Evolutionary conservation across 2,113 vertebrate genomes (phyloP).

Genomic region (Prunella fulvescens): DNA sequence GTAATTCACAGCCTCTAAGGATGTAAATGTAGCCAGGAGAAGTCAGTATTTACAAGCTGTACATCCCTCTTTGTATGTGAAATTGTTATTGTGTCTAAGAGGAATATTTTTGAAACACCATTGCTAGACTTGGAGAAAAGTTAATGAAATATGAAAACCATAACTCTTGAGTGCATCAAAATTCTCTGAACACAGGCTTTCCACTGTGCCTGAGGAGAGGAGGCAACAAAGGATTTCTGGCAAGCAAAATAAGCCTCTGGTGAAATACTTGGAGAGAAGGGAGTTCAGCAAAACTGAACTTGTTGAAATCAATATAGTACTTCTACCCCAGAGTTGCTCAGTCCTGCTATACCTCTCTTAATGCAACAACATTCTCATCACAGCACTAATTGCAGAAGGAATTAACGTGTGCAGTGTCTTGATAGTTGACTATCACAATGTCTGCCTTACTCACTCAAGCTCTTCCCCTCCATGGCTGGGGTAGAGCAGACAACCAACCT

Average conservation of each 20-base stretch:
- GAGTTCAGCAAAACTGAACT: neutral
- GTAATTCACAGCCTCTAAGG: neutral
- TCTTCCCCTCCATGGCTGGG: neutral
- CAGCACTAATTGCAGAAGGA: neutral
- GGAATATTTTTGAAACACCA: neutral
- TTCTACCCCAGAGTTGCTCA: neutral
- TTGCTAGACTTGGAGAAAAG: neutral
- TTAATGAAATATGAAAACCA: rapidly evolving
- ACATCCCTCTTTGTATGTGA: neutral
- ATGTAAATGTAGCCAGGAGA: neutral
- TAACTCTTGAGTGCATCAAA: neutral
- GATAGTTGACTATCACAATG: neutral
- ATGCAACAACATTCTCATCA: neutral
- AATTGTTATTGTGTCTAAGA: neutral
- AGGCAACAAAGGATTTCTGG: neutral
- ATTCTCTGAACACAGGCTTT: neutral
- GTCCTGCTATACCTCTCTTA: neutral
- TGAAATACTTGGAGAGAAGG: neutral
- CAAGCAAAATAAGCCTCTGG: neutral
- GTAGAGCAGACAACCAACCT: neutral
- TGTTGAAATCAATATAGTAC: neutral
- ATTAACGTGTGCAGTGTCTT: neutral
- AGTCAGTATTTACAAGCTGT: neutral
- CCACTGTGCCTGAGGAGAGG: neutral
- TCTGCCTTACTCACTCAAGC: neutral